Evolutionary conservation across 2,797 vertebrate species (phyloP), one percentile per base, ranked within the genome.

Genomic region (Centropyge bicolor): DNA sequence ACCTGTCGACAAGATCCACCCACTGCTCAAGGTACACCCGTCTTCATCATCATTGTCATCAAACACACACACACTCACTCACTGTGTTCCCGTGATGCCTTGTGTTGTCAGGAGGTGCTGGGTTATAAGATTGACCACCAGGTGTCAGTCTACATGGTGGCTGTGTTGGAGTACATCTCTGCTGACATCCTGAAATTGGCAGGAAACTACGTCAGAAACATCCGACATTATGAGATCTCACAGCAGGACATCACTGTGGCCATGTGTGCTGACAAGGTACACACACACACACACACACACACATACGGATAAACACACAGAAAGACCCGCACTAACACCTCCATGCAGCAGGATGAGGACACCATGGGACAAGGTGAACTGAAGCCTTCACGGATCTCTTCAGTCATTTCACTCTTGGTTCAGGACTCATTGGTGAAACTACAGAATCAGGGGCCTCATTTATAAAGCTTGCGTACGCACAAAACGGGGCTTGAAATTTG

Each of bases 161-260:
- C 98, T 41, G 98, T 99, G 89, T 92, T 99, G 94, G 98, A 99
- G 94, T 99, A 99, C 90, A 99, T 99, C 95, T 98, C 98, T 55
- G 98, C 98, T 6, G 98, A 99, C 93, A 99, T 99, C 93, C 95
- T 99, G 86, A 99, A 99, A 63, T 93, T 99, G 78, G 98, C 97
- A 67, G 98, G 98, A 64, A 99, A 99, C 95, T 99, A 99, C 0
- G 98, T 99, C 48, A 92, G 97, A 82, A 99, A 99, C 94, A 99
- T 99, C 88, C 96, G 98, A 6, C 98, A 99, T 93, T 98, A 96
- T 81, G 97, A 99, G 95, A 99, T 99, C 93, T 98, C 97, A 41
- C 97, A 98, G 88, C 98, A 99, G 91, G 98, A 99, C 92, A 99
- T 99, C 92, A 98, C 98, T 60, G 98, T 99, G 89, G 98, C 98